phyloP scores from a whole-genome alignment of 2,888 invertebrate species.

The Lasioglossum pauxillum region DNA sequence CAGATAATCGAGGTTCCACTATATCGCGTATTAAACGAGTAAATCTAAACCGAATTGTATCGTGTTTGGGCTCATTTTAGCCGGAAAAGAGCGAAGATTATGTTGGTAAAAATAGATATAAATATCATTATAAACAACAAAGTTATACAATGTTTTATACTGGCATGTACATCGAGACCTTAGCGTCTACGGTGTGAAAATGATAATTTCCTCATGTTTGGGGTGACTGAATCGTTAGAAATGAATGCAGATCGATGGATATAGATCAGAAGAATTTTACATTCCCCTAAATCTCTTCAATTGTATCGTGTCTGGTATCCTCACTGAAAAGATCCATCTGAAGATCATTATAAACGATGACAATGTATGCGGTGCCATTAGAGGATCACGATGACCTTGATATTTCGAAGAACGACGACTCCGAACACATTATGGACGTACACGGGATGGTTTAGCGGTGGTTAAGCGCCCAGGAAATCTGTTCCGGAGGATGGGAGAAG shows the following conservation, averaged over 20 bases:
- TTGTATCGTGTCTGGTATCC: too few relatives aligned
- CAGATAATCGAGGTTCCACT: too few relatives aligned
- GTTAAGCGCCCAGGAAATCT: background rate
- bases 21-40: background rate
- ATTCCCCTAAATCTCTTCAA: too few relatives aligned
- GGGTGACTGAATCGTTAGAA: background rate
- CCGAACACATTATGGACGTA: background rate
- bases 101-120: background rate
- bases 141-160: background rate
- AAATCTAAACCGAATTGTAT: background rate
- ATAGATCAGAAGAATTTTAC: background rate
- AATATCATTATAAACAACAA: background rate
- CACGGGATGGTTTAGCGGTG: background rate
- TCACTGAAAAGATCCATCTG: too few relatives aligned
- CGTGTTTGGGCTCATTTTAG: background rate
- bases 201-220: background rate
- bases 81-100: background rate
- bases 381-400: background rate
- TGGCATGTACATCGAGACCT: background rate
- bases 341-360: too few relatives aligned
- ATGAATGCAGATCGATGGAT: background rate
- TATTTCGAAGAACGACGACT: too few relatives aligned
- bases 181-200: background rate
- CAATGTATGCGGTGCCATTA: background rate
- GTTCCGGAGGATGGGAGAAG: background rate